phyloP scores from a whole-genome alignment of 2,113 vertebrate genomes.

The Cyprinus carpio region DNA sequence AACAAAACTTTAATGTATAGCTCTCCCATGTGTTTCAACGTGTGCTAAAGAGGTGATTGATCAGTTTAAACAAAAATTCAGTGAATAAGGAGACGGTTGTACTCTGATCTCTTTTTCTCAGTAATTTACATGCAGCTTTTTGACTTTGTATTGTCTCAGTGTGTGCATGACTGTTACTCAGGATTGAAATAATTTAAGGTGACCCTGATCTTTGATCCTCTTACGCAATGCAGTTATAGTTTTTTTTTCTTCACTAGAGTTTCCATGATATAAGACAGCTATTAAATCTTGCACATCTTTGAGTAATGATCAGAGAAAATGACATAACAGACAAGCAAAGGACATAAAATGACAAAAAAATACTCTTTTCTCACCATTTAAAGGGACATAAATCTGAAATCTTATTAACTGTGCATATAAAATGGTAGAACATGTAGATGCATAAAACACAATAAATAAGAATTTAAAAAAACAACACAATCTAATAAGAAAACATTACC shows the following conservation, averaged over 20 bases:
- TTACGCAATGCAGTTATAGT: not conserved
- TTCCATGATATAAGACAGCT: not conserved
- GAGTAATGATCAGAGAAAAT: conserved; percentile 4
- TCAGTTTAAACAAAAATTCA: not conserved
- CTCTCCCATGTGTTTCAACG: not conserved
- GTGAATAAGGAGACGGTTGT: not conserved
- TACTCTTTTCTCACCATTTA: no score
- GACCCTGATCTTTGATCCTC: conserved; percentile 22
- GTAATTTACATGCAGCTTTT: not conserved
- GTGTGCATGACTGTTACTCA: not conserved
- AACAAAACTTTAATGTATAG: not conserved
- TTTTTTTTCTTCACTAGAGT: not conserved
- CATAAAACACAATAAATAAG: not conserved
- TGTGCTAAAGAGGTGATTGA: not conserved
- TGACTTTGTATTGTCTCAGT: not conserved
- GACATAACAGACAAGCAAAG: not conserved
- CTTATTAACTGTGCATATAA: not conserved
- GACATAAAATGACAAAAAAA: not conserved
- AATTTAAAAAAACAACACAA: not conserved
- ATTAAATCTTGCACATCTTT: not conserved
- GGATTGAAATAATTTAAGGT: conserved; percentile 6
- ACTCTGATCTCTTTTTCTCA: not conserved
- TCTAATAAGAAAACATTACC: conserved; percentile 70
- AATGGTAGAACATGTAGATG: not conserved
- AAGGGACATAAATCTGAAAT: not conserved